Conservation (phyloP, 2,888 invertebrate species). For the Metellina segmentata region DNA sequence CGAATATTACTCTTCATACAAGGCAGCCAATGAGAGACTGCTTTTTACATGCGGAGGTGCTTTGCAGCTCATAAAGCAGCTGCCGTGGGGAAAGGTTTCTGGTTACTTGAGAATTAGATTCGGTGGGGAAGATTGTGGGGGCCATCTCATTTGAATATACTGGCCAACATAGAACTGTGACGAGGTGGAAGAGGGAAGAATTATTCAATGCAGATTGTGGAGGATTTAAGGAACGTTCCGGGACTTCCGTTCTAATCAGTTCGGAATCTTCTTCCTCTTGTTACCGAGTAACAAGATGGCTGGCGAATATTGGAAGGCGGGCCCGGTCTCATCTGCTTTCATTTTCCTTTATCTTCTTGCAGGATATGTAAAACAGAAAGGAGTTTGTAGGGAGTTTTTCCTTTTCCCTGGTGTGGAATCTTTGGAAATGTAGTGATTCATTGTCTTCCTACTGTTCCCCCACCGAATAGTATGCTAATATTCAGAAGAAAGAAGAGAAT, state of each 20-base stretch:
- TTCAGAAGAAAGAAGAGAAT: not conserved
- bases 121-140: constrained; percentile 32
- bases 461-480: not conserved
- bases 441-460: not conserved
- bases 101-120: constrained; percentile 68
- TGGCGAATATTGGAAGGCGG: constrained; percentile 5
- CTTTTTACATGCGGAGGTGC: constrained; percentile 6
- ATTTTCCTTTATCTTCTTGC: constrained; percentile 18
- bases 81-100: not conserved
- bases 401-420: not conserved
- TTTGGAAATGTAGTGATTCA: not conserved
- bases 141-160: constrained; percentile 58
- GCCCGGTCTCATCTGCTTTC: constrained; percentile 31
- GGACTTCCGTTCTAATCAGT: constrained; percentile 52
- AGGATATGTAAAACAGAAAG: constrained; percentile 42
- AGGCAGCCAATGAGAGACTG: constrained; percentile 18
- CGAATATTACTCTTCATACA: not conserved
- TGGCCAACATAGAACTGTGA: not conserved
- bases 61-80: constrained; percentile 53
- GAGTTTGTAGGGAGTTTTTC: constrained; percentile 19
- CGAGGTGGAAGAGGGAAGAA: constrained; percentile 27
- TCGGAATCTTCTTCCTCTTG: constrained; percentile 44
- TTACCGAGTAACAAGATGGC: constrained; percentile 38
- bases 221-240: constrained; percentile 42
- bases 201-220: constrained; percentile 63